Base-by-base conservation (phyloP, 2,113 vertebrate species). In the mouse (Mus musculus) region DNA sequence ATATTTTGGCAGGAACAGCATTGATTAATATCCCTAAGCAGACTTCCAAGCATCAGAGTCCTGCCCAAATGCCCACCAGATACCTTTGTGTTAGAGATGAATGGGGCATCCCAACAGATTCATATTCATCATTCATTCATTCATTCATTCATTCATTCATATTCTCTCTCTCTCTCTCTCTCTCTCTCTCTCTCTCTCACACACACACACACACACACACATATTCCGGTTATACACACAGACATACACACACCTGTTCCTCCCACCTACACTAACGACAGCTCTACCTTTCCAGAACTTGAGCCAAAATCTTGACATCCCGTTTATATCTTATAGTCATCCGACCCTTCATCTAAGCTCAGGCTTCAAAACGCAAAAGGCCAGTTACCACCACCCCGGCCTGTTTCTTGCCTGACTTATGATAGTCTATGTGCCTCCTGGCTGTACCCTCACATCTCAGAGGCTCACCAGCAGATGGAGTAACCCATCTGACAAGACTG, bases 21-120 rank as follows among this genome's bases (percentile, higher is more conserved):
- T 63, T 95, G 13, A 33, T 33, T 56, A 86, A 7, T 56, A 93
- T 67, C 88, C 76, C 88, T 36, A 95, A 20, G n/a, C 22, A 96
- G 88, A 30, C 5, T 65, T 77, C 59, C 72, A 85, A 92, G 54
- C 52, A 94, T 88, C 71, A 93, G 26, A 90, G 88, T 72, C 46
- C 5, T 30, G 54, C 24, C 28, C 75, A 88, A 90, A 97, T 65
- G 42, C 9, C 11, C 56, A 80, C 12, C 71, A 75, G 19, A 69
- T 17, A 82, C 7, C 54, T 87, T 90, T 42, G 63, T 71, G 30
- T 91, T 93, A 88, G 30, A 85, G 6, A 33, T 33, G 28, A 72
- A 89, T 75, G 3, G 95, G 63, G n/a, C 28, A 93, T 77, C 85
- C 73, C 65, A 95, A 71, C 26, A 16, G 63, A n/a, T 78, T 46